Percentiles rank a stretch among this genome's conserved stretches.
Conservation (phyloP, 2,113 vertebrate species). For the Arenaria interpres region DNA sequence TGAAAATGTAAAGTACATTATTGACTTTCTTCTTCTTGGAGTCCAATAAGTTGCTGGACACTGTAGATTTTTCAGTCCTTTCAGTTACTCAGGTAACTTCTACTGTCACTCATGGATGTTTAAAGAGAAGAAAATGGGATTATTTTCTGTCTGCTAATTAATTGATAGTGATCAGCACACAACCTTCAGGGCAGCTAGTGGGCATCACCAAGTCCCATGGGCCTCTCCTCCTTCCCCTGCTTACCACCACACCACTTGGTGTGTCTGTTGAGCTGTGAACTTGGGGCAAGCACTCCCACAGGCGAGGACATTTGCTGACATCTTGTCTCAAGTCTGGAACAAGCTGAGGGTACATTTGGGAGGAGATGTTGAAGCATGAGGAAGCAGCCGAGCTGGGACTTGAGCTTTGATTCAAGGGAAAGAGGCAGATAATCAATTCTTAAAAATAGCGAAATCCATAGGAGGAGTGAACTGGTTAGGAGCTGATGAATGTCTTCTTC, state of each 20-base stretch:
- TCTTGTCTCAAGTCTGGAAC: not conserved
- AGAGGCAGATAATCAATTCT: not conserved
- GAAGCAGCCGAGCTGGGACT: not conserved
- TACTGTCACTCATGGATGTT: not conserved
- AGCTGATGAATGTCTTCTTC: not conserved
- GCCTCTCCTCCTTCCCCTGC: not conserved
- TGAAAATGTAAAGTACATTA: not conserved
- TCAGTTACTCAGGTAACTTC: not conserved
- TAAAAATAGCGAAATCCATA: not conserved
- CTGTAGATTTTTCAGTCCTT: not conserved
- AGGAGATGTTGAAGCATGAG: not conserved
- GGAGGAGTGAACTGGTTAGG: not conserved
- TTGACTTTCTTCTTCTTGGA: not conserved
- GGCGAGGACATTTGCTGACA: not conserved
- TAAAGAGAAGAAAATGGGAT: not conserved
- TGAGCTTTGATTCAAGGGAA: not conserved
- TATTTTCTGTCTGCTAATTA: not conserved
- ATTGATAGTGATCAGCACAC: not conserved
- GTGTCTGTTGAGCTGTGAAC: not conserved
- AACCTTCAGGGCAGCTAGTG: not conserved
- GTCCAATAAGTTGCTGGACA: not conserved
- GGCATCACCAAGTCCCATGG: not conserved
- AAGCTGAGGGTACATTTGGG: not conserved
- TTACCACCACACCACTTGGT: not conserved
- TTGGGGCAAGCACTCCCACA: accelerated